Evolutionary conservation across 2,113 vertebrate species (phyloP).

Genomic region (Crotalus tigris): DNA sequence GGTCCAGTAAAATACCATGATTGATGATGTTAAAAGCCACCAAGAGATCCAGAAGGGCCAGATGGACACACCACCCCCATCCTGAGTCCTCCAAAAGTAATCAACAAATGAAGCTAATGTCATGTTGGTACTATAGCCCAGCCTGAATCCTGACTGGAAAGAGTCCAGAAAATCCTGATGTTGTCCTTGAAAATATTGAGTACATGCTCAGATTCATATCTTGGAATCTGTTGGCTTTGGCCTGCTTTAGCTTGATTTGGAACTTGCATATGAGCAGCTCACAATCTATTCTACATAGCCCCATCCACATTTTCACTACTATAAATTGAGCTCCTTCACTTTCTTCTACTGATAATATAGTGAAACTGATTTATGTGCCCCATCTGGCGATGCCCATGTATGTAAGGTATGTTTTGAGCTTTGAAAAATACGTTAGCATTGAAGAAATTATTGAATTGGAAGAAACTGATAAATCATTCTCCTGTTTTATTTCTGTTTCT

Average conservation of each 20-base stretch:
- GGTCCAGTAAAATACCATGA: too few species aligned
- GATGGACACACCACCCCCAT: too few species aligned
- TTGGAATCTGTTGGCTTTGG: neutral
- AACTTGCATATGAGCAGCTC: neutral
- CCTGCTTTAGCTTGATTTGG: neutral
- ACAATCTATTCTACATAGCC: neutral
- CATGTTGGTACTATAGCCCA: too few species aligned
- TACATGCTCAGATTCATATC: neutral
- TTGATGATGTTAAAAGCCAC: too few species aligned
- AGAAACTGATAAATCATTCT: neutral
- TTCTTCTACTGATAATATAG: neutral
- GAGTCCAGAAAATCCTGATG: too few species aligned
- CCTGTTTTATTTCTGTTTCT: neutral
- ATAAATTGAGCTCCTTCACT: neutral
- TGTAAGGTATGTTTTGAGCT: neutral
- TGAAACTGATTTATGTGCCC: neutral
- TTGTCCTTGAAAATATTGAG: neutral
- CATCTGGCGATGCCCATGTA: neutral
- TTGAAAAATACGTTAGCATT: neutral
- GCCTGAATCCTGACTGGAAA: too few species aligned
- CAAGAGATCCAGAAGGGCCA: too few species aligned
- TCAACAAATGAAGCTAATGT: too few species aligned
- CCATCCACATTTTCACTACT: neutral
- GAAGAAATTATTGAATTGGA: neutral
- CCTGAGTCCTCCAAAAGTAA: too few species aligned